A percentile compares a stretch with the other conserved stretches of the same genome.
Conservation (phyloP, 1,140 invertebrate genomes). For the Rhyzopertha dominica region DNA sequence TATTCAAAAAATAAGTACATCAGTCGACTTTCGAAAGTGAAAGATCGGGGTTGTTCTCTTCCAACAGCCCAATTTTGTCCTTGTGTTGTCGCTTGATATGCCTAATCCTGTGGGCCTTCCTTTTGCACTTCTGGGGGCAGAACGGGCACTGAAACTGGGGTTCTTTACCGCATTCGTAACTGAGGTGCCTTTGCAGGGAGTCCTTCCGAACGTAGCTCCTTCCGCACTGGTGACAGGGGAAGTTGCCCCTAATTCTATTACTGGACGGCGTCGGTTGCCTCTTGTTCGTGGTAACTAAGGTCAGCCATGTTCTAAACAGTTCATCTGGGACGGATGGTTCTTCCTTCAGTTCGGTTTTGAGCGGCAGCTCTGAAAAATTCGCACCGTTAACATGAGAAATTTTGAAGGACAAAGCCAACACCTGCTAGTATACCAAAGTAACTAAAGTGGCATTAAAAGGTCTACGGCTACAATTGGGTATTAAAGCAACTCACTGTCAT, state of each 20-base stretch:
- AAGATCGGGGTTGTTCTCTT: conserved; percentile 44
- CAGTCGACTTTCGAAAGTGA: too few relatives aligned
- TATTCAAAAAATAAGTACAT: too few relatives aligned
- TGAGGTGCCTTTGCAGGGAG: conserved; percentile 58
- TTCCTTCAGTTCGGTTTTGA: conserved; percentile 35
- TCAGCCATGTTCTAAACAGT: conserved; percentile 13
- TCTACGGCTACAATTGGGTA: too few relatives aligned
- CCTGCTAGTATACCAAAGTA: too few relatives aligned
- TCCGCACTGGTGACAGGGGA: conserved; percentile 56
- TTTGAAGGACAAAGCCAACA: too few relatives aligned
- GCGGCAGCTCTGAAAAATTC: conserved; percentile 42
- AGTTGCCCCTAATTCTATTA: conserved; percentile 47
- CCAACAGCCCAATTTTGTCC: conserved; percentile 47
- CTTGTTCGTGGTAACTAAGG: conserved; percentile 24
- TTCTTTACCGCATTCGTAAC: conserved; percentile 63
- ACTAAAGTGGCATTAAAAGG: too few relatives aligned
- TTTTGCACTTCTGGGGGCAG: conserved; percentile 59
- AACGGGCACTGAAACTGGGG: conserved; percentile 76
- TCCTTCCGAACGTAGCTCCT: conserved; percentile 63
- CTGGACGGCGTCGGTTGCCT: conserved; percentile 24
- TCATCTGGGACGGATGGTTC: conserved; percentile 11
- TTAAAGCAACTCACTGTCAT: too few relatives aligned
- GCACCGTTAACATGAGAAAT: too few relatives aligned
- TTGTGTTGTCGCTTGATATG: conserved; percentile 55
- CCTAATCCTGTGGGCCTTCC: conserved; percentile 55